Conservation (phyloP, 2,113 vertebrate species). For the Ceuthmochares aereus region DNA sequence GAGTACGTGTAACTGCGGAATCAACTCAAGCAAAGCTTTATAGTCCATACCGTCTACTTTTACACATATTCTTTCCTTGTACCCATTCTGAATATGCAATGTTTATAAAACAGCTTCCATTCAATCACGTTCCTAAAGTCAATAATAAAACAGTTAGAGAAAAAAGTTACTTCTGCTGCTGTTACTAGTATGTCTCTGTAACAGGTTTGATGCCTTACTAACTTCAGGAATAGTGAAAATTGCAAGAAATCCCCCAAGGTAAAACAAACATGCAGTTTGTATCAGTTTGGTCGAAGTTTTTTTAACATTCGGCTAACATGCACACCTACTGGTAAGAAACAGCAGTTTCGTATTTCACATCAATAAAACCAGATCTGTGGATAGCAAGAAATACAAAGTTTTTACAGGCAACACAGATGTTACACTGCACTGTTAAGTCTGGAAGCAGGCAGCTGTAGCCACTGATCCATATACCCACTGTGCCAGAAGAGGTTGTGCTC, state of each 20-base stretch:
- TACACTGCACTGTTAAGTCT: fast-evolving
- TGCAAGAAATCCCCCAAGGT: background rate
- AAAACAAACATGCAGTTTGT: background rate
- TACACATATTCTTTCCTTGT: background rate
- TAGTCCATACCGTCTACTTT: background rate
- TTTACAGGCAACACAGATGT: background rate
- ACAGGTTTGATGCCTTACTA: background rate
- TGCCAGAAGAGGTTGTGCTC: background rate
- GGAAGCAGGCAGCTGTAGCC: fast-evolving
- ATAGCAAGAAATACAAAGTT: fast-evolving
- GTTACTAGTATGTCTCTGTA: background rate
- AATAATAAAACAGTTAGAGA: background rate
- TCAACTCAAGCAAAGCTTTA: background rate
- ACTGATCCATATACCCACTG: background rate
- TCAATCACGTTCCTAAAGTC: background rate
- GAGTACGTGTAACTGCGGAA: background rate
- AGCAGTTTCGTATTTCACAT: background rate
- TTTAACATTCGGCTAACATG: background rate
- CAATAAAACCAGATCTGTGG: background rate
- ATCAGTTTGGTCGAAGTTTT: background rate
- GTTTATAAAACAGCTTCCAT: background rate
- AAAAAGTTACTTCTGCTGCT: background rate
- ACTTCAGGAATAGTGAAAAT: background rate
- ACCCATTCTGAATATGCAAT: background rate
- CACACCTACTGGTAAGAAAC: fast-evolving